Base-by-base conservation (phyloP, 2,113 vertebrate genomes). In the Rhagologus leucostigma region DNA sequence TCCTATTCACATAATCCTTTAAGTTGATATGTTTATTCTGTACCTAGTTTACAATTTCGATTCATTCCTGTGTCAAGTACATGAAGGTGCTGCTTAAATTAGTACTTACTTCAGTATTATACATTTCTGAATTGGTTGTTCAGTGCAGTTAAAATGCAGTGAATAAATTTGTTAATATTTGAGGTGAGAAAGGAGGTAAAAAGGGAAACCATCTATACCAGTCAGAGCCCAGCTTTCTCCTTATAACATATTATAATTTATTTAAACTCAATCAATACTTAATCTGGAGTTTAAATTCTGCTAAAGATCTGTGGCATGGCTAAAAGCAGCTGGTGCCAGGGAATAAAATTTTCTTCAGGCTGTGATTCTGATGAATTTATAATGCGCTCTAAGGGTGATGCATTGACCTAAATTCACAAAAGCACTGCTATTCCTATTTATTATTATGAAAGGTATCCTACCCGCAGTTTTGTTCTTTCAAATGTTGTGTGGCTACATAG, bases 351-450 rank as follows among this genome's bases (percentile, higher is more conserved):
- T 95, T 95, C 97, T 97, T 77, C 92, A 84, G 98, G 96, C 96
- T 97, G 62, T 95, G 92, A 97, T 93, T 97, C 97, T 93, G 96
- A 98, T 97, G 94, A 97, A 98, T 98, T 97, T 97, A 94, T 97
- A 97, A 97, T 97, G 85, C 39, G 3, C 82, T 97, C 94, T 96
- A 84, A 96, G 95, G 96, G 94, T 95, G 97, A 95, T 95, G 95
- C 89, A 79, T 91, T 97, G 98, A 98, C 97, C 97, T 96, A 97
- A 87, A 98, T 97, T 97, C 96, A 93, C 84, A 93, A 92, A 97
- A 97, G 80, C 87, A 46, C 37, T 80, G 95, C 92, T 92, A 82
- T 93, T 97, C 79, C 71, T 87, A 50, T 98, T 98, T 97, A 94
- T 97, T 92, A 73, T 92, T 89, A 55, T 84, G 94, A 96, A 96